These are phyloP conservation scores for Flexamia atlantica DNA, from an alignment of 2,888 invertebrate genomes.

Conservation along the genomic window DNA sequence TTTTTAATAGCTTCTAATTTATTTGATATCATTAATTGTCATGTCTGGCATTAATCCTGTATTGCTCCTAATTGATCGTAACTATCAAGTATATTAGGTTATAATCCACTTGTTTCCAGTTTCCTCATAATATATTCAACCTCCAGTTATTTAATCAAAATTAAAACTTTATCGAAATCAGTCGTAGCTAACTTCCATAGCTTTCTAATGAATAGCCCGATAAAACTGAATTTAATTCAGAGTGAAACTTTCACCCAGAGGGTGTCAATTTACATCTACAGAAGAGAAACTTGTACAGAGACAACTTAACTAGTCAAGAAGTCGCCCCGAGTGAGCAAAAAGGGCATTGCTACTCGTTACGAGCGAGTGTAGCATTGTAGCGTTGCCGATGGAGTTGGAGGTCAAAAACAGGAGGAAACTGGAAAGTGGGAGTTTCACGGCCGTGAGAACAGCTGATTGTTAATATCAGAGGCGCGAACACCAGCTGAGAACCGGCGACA, in stretches of 20 bases:
- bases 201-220: conserved; percentile 11
- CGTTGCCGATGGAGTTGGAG: too few species aligned
- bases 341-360: background rate
- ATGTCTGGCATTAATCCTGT: too few species aligned
- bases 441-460: conserved; percentile 49
- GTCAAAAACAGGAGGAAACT: conserved; percentile 34
- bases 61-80: too few species aligned
- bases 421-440: conserved; percentile 45
- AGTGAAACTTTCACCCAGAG: background rate
- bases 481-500: conserved; percentile 34
- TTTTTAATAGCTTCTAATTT: too few species aligned
- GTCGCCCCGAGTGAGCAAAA: background rate
- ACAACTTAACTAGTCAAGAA: background rate
- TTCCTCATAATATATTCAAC: too few species aligned
- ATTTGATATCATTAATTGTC: too few species aligned
- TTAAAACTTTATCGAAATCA: too few species aligned
- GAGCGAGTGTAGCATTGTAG: background rate
- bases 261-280: background rate
- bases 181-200: too few species aligned
- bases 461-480: conserved; percentile 33
- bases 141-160: too few species aligned
- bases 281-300: background rate
- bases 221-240: background rate
- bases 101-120: too few species aligned
- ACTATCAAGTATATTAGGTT: too few species aligned